A percentile compares a stretch with the other conserved stretches of the same genome.
Conservation (phyloP, 2,113 vertebrate genomes). For the Sclerurus mexicanus region DNA sequence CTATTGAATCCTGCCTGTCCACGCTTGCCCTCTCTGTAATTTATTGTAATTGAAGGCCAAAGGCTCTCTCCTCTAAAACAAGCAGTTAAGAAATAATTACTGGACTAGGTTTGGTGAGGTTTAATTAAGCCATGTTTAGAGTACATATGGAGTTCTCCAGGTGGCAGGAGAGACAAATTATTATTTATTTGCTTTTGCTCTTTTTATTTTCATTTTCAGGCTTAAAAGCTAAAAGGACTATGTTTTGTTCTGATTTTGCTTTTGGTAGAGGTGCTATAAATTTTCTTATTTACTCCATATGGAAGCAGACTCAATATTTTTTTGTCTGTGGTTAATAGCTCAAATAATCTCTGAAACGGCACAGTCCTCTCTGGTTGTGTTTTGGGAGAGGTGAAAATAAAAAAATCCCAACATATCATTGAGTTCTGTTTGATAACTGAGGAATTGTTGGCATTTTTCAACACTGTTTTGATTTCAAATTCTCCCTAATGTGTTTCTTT, state of each 20-base stretch:
- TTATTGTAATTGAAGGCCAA: slow-evolving; percentile 36
- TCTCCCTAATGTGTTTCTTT: not conserved
- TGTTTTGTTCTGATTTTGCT: slow-evolving; percentile 9
- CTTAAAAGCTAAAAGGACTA: not conserved
- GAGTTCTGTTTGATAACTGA: not conserved
- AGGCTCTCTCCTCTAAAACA: not conserved
- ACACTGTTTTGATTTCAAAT: not conserved
- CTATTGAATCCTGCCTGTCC: slow-evolving; percentile 20
- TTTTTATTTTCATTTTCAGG: slow-evolving; percentile 31
- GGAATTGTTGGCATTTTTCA: not conserved
- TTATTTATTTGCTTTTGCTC: slow-evolving; percentile 32
- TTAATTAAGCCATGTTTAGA: slow-evolving; percentile 36
- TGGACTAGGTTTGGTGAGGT: not conserved
- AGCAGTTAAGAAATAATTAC: slow-evolving; percentile 25
- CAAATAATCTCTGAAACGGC: not conserved
- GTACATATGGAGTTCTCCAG: not conserved
- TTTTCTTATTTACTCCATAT: not conserved
- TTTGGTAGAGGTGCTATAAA: not conserved
- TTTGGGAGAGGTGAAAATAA: not conserved
- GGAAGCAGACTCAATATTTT: not conserved
- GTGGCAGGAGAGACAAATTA: slow-evolving; percentile 30
- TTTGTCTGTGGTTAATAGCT: not conserved
- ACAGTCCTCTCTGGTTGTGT: not conserved
- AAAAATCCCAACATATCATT: not conserved
- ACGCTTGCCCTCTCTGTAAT: not conserved